Conservation (phyloP, 2,888 invertebrate genomes). For the Xylota sylvarum region DNA sequence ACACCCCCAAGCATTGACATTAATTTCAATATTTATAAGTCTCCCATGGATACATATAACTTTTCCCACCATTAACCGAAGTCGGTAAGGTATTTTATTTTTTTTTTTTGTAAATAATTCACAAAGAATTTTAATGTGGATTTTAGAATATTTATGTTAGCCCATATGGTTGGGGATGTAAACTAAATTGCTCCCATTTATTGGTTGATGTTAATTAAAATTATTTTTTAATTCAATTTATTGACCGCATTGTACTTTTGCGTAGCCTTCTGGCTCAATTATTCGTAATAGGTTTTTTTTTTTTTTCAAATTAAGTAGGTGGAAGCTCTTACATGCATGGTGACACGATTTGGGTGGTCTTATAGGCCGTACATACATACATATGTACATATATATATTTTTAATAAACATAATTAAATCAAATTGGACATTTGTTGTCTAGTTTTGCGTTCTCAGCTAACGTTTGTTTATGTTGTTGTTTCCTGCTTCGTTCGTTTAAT, state of each 20-base stretch:
- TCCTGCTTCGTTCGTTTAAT: slow-evolving; percentile 32
- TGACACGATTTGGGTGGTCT: slow-evolving; percentile 10
- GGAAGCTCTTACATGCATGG: slow-evolving; percentile 5
- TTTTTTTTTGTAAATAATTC: too few species aligned
- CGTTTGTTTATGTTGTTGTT: background rate
- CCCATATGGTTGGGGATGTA: slow-evolving; percentile 32
- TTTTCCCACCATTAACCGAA: background rate
- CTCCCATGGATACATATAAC: background rate
- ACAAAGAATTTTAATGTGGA: background rate
- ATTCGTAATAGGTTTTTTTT: background rate
- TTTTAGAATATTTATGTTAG: slow-evolving; percentile 13
- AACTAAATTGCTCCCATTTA: slow-evolving; percentile 3
- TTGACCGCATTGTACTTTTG: background rate
- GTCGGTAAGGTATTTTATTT: background rate
- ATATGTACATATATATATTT: background rate
- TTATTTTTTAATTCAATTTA: slow-evolving; percentile 43
- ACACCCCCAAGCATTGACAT: background rate
- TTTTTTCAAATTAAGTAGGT: background rate
- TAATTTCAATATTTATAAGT: slow-evolving; percentile 17
- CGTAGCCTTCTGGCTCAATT: background rate
- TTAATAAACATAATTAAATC: slow-evolving; percentile 45
- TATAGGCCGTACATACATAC: background rate
- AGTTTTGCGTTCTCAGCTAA: background rate
- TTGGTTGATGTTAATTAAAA: slow-evolving; percentile 32
- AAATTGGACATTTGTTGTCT: slow-evolving; percentile 41